Conservation (phyloP, 1,140 invertebrate genomes). For the Conus ventricosus region DNA sequence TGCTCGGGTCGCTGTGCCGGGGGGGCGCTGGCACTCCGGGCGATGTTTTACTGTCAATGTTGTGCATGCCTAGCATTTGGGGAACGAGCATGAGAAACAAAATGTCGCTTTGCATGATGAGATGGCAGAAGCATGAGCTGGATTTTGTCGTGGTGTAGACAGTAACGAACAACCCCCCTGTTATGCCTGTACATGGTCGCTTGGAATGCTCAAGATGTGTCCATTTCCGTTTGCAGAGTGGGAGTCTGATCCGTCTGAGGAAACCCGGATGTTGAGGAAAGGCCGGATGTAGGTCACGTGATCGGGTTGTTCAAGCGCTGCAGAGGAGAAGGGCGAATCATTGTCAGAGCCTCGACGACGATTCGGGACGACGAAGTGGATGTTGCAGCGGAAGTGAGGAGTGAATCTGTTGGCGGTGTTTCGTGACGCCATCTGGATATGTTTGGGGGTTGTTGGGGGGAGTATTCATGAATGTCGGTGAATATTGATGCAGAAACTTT, state of each 20-base stretch:
- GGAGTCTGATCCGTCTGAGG: neutral
- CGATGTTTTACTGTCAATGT: neutral
- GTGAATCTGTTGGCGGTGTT: too few species aligned
- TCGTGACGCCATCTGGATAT: too few species aligned
- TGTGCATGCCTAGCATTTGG: neutral
- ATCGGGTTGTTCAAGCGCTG: neutral
- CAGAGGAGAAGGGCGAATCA: neutral
- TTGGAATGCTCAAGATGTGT: constrained; percentile 11
- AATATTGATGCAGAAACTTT: too few species aligned
- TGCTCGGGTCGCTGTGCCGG: neutral
- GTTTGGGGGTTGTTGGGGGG: too few species aligned
- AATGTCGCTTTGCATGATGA: neutral
- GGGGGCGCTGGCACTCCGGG: neutral
- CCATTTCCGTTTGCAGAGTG: constrained; percentile 11
- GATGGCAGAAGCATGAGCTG: neutral
- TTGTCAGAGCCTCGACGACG: neutral
- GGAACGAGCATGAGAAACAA: neutral
- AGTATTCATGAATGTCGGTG: too few species aligned
- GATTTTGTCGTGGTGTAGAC: neutral
- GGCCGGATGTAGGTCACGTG: constrained; percentile 14
- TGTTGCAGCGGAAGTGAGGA: neutral
- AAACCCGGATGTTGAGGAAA: constrained; percentile 12
- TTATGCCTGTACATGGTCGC: neutral
- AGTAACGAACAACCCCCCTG: neutral
- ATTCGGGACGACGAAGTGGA: neutral